Evolutionary conservation across 2,797 vertebrate species (phyloP).

Genomic region (Florisuga fusca): DNA sequence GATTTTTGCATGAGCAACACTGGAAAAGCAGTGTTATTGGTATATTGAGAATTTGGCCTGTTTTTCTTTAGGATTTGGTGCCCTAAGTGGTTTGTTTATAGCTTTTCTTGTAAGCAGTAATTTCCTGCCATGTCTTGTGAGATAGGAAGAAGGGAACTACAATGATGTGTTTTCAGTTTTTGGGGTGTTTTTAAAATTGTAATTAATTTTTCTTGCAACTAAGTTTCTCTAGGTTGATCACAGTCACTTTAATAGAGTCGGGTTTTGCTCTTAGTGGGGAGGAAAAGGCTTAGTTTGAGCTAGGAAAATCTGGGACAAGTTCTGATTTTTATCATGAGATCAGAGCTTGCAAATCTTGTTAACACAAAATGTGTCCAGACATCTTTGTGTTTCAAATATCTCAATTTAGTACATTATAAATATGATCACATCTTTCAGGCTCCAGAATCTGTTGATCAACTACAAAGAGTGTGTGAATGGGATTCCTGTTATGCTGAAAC

Average conservation of each 20-base stretch:
- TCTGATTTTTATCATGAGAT: background rate
- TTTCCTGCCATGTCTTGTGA: background rate
- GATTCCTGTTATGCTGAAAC: constrained; percentile 78
- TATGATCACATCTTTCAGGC: constrained; percentile 60
- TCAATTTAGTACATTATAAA: background rate
- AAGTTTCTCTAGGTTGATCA: background rate
- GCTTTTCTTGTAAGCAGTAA: background rate
- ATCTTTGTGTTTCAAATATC: background rate
- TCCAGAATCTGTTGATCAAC: constrained; percentile 79
- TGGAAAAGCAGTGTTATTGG: background rate
- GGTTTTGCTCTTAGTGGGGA: background rate
- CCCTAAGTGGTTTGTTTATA: background rate
- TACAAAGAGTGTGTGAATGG: constrained; percentile 61
- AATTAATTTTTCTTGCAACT: background rate
- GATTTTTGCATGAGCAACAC: background rate
- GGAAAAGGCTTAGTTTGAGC: background rate
- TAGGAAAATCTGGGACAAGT: background rate
- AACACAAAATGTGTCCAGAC: background rate
- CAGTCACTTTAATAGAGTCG: background rate
- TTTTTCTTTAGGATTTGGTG: background rate
- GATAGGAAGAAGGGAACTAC: background rate
- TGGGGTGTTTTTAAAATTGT: background rate
- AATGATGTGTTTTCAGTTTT: background rate
- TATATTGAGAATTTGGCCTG: background rate
- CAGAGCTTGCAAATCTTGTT: background rate